Evolutionary conservation across 2,888 invertebrate genomes (phyloP), one percentile per base, ranked within the genome.

Genomic region (Drosophila dives): DNA sequence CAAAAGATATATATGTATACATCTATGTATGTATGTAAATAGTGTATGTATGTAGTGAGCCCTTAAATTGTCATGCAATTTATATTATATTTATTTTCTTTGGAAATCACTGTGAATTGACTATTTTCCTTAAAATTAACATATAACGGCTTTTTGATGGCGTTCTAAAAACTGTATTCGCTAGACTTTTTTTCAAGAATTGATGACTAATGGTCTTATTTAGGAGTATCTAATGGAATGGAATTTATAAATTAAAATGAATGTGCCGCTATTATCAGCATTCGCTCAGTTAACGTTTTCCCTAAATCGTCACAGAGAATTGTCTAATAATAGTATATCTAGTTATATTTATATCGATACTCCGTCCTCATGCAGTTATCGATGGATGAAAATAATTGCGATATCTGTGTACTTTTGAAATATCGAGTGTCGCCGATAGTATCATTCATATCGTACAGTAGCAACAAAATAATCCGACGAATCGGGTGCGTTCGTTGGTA

Each of bases 211-310:
- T 66, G 54, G 64, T 53, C 66, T 61, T 53, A 69, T 61, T 67
- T 63, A 34, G n/a, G 23, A 48, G 23, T 40, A 36, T 26, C 33
- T 48, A 26, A 4, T 38, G 33, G 33, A 73, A 64, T 67, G 62
- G 40, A 63, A 69, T 54, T 45, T 45, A 23, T 23, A 45, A 8
- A 64, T 61, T 23, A 61, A 75, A 67, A 67, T 55, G 64, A 77
- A 73, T 77, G 61, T 70, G 64, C 64, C 64, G 67, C 77, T 72
- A 81, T 77, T 64, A 67, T 62, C 48, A 42, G 54, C n/a, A 70
- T 48, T 56, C 61, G 50, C 66, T 49, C 17, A 62, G 56, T 60
- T 67, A 78, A 78, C 49, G 26, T 11, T 48, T 72, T 64, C 23
- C 12, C 12, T 20, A 8, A 15, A 72, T 80, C 68, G 20, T 59